Percentiles rank a stretch among this genome's conserved stretches.
Conservation (phyloP, 2,888 invertebrate species). For the Apodemia hepburni region DNA sequence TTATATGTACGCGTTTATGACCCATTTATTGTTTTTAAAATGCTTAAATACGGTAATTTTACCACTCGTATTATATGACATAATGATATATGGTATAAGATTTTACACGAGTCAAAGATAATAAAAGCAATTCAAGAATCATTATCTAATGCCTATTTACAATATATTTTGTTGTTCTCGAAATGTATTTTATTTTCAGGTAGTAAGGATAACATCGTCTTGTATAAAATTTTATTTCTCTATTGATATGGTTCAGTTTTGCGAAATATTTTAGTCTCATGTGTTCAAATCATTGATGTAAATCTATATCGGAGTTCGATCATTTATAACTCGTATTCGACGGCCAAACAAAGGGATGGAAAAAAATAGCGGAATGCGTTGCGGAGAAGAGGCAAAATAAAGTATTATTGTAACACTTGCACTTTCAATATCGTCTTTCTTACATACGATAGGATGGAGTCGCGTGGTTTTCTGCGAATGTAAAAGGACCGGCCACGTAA, state of each 20-base stretch:
- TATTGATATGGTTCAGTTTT: conserved; percentile 5
- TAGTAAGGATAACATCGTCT: background rate
- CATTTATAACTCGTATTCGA: conserved; percentile 75
- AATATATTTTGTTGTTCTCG: conserved; percentile 2
- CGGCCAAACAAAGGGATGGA: conserved; percentile 62
- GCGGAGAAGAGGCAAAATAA: conserved; percentile 64
- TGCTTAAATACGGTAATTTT: no score
- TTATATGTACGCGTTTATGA: no score
- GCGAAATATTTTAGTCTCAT: background rate
- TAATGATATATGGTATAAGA: no score
- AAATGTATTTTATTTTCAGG: conserved; percentile 15
- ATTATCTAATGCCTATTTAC: background rate
- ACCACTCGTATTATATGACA: no score
- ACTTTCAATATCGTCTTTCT: conserved; percentile 65
- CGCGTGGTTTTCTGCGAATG: conserved; percentile 18
- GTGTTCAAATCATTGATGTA: conserved; percentile 41
- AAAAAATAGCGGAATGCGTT: conserved; percentile 62
- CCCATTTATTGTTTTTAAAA: no score
- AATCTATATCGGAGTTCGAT: conserved; percentile 72
- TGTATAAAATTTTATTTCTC: conserved; percentile 1
- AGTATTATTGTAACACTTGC: conserved; percentile 79
- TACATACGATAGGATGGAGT: conserved; percentile 11
- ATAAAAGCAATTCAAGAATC: background rate
- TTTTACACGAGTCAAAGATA: background rate
- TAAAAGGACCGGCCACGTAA: conserved; percentile 6